These are phyloP conservation scores for Nephrotoma flavescens DNA, from an alignment of 2,888 invertebrate species.

Conservation along the genomic window DNA sequence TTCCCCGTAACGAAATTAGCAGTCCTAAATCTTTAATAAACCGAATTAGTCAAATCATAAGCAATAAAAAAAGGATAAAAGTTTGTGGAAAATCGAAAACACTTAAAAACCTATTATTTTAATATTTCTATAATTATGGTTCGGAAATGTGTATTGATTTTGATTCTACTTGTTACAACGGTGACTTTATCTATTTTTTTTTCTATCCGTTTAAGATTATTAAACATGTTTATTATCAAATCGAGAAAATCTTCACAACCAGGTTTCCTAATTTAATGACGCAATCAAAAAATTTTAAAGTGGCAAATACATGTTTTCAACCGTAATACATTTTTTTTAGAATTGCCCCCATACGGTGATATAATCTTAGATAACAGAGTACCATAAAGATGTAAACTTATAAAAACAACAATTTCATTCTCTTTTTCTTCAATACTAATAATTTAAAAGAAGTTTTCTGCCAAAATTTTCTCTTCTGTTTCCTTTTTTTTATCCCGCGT, in stretches of 20 bases:
- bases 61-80: neutral
- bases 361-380: neutral
- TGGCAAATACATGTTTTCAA: neutral
- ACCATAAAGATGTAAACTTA: neutral
- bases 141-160: neutral
- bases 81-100: neutral
- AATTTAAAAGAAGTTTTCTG: no score
- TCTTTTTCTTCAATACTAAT: neutral
- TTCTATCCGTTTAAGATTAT: neutral
- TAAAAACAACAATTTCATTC: neutral
- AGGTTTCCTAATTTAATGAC: neutral
- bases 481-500: neutral
- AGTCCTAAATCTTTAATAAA: neutral
- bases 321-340: neutral
- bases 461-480: no score
- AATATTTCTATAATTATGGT: neutral
- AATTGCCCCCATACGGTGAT: neutral
- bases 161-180: neutral
- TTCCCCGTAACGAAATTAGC: neutral
- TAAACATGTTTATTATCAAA: neutral
- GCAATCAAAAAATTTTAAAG: neutral
- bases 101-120: neutral
- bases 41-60: neutral
- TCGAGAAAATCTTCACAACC: neutral
- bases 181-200: no score